These are phyloP conservation scores for Sterrhoptilus dennistouni DNA, from an alignment of 2,113 vertebrate genomes.

Conservation along the genomic window DNA sequence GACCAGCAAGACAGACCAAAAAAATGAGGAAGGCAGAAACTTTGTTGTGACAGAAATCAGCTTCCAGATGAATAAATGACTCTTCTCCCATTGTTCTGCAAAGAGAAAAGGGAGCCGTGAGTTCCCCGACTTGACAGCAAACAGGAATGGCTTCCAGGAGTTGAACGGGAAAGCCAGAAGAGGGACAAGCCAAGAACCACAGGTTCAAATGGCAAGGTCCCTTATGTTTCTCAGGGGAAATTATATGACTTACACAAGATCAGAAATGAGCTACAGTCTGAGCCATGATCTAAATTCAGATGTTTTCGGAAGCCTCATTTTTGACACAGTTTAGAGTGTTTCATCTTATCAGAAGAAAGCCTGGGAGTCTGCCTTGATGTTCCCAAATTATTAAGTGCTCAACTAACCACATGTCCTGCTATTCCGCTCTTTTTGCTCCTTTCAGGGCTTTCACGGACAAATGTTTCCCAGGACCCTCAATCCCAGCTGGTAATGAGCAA, in stretches of 20 bases:
- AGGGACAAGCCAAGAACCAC: conserved; percentile 23
- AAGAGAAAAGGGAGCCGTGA: neutral
- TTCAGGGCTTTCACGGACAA: neutral
- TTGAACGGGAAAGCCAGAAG: neutral
- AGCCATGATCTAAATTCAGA: neutral
- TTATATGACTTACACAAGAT: conserved; percentile 11
- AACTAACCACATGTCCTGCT: neutral
- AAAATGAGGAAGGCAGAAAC: neutral
- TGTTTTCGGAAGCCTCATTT: conserved; percentile 24
- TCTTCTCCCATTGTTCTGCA: neutral
- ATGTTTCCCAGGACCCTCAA: conserved; percentile 40
- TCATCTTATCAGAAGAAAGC: conserved; percentile 47
- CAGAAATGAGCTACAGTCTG: neutral
- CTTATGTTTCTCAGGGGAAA: conserved; percentile 18
- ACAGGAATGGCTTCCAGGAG: neutral
- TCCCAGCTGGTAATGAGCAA: neutral
- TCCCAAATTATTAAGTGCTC: conserved; percentile 3
- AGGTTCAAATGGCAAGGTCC: conserved; percentile 39
- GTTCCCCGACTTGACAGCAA: neutral
- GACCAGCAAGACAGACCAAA: neutral
- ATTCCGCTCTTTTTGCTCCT: neutral
- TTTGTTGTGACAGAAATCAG: neutral
- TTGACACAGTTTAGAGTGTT: conserved; percentile 24
- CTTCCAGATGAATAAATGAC: neutral
- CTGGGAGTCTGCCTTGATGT: neutral